phyloP scores from a whole-genome alignment of 2,888 invertebrate genomes.

The Furcula furcula region DNA sequence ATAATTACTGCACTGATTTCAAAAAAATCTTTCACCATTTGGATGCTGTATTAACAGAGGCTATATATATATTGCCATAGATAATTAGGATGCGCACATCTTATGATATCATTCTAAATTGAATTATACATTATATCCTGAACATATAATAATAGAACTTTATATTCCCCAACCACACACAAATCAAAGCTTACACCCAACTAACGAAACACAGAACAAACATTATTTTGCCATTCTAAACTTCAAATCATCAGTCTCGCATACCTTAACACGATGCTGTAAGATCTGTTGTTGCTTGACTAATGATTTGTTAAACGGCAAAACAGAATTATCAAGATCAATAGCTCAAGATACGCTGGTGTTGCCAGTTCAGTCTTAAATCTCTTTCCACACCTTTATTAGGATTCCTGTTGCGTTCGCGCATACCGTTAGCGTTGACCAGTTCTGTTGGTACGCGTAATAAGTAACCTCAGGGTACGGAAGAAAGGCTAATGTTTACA shows the following conservation, averaged over 20 bases:
- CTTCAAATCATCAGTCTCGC: neutral
- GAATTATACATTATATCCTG: too few species aligned
- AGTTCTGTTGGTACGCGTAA: constrained; percentile 20
- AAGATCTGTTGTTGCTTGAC: constrained; percentile 1
- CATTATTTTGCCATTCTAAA: constrained; percentile 3
- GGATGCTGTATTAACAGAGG: too few species aligned
- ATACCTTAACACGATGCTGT: neutral
- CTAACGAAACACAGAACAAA: constrained; percentile 21
- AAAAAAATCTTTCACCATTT: too few species aligned
- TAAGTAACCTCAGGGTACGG: constrained; percentile 15
- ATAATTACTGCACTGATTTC: too few species aligned
- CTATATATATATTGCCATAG: too few species aligned
- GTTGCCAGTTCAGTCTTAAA: constrained; percentile 36
- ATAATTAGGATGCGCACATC: too few species aligned
- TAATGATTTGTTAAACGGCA: neutral
- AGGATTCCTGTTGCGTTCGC: constrained; percentile 27
- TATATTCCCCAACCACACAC: constrained; percentile 12
- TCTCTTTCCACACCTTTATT: constrained; percentile 41
- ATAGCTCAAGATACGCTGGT: constrained; percentile 33
- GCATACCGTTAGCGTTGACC: constrained; percentile 25
- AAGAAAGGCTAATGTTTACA: neutral
- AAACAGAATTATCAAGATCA: constrained; percentile 24
- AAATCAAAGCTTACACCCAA: constrained; percentile 11
- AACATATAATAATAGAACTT: constrained; percentile 4
- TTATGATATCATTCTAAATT: too few species aligned